These are phyloP conservation scores for Malacoctenus gilli DNA, from an alignment of 2,797 vertebrate species.

Conservation along the genomic window DNA sequence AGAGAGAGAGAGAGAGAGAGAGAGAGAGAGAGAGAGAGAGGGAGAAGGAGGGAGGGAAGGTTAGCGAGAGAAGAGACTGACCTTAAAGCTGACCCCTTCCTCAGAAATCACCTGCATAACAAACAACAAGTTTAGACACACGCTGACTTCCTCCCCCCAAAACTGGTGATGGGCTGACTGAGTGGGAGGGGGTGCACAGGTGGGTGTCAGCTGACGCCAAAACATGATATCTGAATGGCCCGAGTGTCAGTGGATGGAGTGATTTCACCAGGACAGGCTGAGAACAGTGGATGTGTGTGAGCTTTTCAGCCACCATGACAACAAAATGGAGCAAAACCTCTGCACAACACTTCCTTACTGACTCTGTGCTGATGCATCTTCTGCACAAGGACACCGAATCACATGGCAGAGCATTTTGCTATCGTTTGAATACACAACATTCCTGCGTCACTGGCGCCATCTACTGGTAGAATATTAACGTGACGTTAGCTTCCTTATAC, in stretches of 20 bases:
- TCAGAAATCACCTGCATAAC: slow-evolving; percentile 88
- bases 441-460: slow-evolving; percentile 46
- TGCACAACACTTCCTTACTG: background rate
- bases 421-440: background rate
- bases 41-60: slow-evolving; percentile 34
- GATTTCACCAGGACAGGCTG: slow-evolving; percentile 38
- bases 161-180: slow-evolving; percentile 52
- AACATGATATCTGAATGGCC: slow-evolving; percentile 59
- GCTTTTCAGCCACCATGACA: slow-evolving; percentile 7
- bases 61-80: slow-evolving; percentile 80
- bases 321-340: background rate
- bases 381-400: background rate
- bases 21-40: slow-evolving; percentile 42
- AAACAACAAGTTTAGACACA: slow-evolving; percentile 86
- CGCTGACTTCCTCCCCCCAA: slow-evolving; percentile 66
- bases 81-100: slow-evolving; percentile 90
- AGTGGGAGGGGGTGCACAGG: slow-evolving; percentile 19
- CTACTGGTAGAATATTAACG: slow-evolving; percentile 48
- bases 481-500: background rate
- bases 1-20: slow-evolving; percentile 33
- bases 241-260: slow-evolving; percentile 58
- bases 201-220: slow-evolving; percentile 49
- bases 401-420: no score
- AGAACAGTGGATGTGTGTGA: slow-evolving; percentile 18
- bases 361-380: background rate